These are phyloP conservation scores for Archegozetes longisetosus DNA, from an alignment of 1,140 invertebrate genomes.

Conservation along the genomic window DNA sequence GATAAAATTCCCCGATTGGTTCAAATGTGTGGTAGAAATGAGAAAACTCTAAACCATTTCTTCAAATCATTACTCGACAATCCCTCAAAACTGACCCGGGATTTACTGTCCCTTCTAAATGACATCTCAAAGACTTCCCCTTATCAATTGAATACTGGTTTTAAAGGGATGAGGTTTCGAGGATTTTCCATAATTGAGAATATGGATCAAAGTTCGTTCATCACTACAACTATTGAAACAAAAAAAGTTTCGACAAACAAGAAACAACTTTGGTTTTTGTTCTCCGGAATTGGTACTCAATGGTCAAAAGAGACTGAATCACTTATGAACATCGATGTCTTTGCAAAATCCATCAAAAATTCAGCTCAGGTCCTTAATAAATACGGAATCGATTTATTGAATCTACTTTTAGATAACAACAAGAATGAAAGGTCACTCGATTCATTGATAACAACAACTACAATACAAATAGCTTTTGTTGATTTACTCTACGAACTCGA, in stretches of 20 bases:
- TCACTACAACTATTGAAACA: neutral
- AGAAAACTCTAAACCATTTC: constrained; percentile 30
- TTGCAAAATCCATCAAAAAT: neutral
- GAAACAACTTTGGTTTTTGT: constrained; percentile 79
- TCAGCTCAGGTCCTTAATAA: neutral
- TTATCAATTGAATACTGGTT: neutral
- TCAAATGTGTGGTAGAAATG: constrained; percentile 31
- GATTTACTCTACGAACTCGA: constrained; percentile 61
- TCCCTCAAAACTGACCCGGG: constrained; percentile 18
- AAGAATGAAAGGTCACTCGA: neutral
- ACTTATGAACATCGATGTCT: constrained; percentile 52
- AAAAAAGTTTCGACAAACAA: constrained; percentile 22
- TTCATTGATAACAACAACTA: constrained; percentile 77
- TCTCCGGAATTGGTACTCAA: constrained; percentile 92
- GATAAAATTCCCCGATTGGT: constrained; percentile 26
- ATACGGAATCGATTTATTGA: constrained; percentile 6
- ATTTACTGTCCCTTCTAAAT: constrained; percentile 15
- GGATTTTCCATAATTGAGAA: constrained; percentile 2
- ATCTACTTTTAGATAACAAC: constrained; percentile 1
- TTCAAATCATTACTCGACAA: constrained; percentile 29
- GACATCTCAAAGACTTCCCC: constrained; percentile 7
- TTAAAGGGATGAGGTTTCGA: constrained; percentile 2
- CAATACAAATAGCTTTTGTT: constrained; percentile 80
- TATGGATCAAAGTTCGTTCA: neutral
- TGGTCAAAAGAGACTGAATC: constrained; percentile 83